Evolutionary conservation across 2,888 invertebrate species (phyloP), one percentile per base, ranked within the genome.

Genomic region (Nymphalis c-album): DNA sequence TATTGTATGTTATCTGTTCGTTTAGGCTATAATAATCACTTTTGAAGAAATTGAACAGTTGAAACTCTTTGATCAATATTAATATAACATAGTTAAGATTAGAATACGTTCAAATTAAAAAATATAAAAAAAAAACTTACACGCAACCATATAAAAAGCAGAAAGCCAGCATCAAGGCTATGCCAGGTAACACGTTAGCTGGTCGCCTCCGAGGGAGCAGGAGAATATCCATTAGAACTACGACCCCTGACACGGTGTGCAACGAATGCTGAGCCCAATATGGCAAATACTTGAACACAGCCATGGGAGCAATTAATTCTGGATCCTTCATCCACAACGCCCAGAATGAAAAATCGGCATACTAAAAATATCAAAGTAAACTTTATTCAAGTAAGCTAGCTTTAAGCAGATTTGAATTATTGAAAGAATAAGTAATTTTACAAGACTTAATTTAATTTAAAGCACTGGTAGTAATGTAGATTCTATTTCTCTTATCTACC

Each of bases 191-290:
- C 35, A 82, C 16, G 31, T 71, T 78, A 13, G 63, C 64, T 0
- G 85, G 85, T 45, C 78, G 75, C 48, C 70, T 71, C 57, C 85
- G 69, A 0, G 84, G 84, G 51, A 83, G 79, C 22, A 85, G 69
- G 2, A 84, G 13, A 3, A 85, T 66, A 58, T 86, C 85, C 22
- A 78, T 3, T 0, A 81, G 0, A 3, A 82, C 76, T 6, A 77
- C 73, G 0, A 77, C 22, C 51, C 79, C 69, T 1, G 86, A 83
- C 4, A 82, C 71, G 0, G 85, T 79, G 60, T 86, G 85, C 17
- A 85, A 67, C 0, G 84, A 83, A 58, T 86, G 85, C 46, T 86
- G 85, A 0, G 78, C 70, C 84, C 83, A 85, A 60, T 64, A 10
- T 0, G 86, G 82, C 3, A 85, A 20, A 70, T 85, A 83, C 0